Evolutionary conservation across 2,113 vertebrate species (phyloP).

Genomic region (Neotragus pygmaeus): DNA sequence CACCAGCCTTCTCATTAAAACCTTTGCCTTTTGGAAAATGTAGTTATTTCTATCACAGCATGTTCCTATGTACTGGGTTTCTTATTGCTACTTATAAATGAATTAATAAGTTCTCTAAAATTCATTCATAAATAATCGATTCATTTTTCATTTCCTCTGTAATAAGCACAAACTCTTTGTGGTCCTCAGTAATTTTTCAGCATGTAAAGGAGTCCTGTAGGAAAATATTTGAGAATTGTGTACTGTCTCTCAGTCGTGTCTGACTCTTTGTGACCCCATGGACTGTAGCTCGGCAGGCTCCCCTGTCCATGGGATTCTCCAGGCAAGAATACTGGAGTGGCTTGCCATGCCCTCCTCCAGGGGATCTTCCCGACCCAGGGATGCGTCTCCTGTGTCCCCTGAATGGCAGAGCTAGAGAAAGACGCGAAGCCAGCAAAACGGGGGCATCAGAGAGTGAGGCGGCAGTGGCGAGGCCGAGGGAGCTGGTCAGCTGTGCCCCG

Average conservation of each 20-base stretch:
- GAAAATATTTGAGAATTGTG: neutral
- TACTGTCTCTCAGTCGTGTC: rapidly evolving
- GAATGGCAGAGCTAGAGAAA: neutral
- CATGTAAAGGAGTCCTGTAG: neutral
- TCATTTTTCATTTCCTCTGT: neutral
- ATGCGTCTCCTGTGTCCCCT: neutral
- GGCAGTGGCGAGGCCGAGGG: rapidly evolving
- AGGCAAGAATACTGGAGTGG: neutral
- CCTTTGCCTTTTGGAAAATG: neutral
- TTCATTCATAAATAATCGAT: neutral
- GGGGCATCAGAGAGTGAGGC: rapidly evolving
- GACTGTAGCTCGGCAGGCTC: neutral
- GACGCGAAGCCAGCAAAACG: rapidly evolving
- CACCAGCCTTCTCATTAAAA: neutral
- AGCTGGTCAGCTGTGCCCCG: rapidly evolving
- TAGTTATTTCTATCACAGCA: neutral
- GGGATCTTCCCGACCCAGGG: neutral
- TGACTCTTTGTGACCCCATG: neutral
- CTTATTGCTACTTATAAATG: neutral
- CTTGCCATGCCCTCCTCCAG: neutral
- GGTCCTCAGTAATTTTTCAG: neutral
- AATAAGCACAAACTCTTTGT: neutral
- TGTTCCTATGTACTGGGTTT: neutral
- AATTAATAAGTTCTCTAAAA: neutral
- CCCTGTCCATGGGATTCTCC: neutral